Evolutionary conservation across 1,140 invertebrate genomes (phyloP), one percentile per base, ranked within the genome.

Genomic region (Euborellia annulipes): DNA sequence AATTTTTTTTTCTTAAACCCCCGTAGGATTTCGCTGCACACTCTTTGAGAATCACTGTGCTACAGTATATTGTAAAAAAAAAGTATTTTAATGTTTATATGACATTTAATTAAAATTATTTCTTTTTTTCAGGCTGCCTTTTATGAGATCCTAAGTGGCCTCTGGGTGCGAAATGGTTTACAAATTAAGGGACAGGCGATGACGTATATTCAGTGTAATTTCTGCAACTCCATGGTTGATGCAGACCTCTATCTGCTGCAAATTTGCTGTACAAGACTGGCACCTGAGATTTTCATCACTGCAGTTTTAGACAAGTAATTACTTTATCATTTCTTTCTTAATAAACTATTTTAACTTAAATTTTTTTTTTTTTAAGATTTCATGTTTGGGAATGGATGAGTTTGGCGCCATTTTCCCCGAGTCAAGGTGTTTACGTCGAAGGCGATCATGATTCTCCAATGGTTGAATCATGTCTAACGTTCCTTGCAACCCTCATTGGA

Each of bases 171-270:
- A 43, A 97, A 97, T 67, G 94, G 93, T 1, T 69, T 95, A 1
- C 93, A 97, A 71, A 96, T 97, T 52, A 91, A 91, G 65, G 91
- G 91, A 11, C 92, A 97, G 67, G 91, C 92, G 3, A 96, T 97
- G 89, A 96, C 93, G 16, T 98, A 97, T 60, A 90, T 96, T 52
- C 93, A 97, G 62, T 92, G 88, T 48, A 94, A 97, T 67, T 97
- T 97, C 66, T 95, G 90, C 66, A 95, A 94, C 64, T 95, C 91
- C 1, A 94, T 96, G 85, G 85, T 93, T 0, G 93, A 97, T 67
- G 85, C 92, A 55, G 93, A 97, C 69, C 69, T 97, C 32, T 97
- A 89, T 67, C 75, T 96, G 39, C 62, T 94, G 44, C 89, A 93
- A 75, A 75, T 96, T 16, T 93, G 89, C 66, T 86, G 87, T 30